phyloP scores from a whole-genome alignment of 2,797 vertebrate species.

The Antrozous pallidus region DNA sequence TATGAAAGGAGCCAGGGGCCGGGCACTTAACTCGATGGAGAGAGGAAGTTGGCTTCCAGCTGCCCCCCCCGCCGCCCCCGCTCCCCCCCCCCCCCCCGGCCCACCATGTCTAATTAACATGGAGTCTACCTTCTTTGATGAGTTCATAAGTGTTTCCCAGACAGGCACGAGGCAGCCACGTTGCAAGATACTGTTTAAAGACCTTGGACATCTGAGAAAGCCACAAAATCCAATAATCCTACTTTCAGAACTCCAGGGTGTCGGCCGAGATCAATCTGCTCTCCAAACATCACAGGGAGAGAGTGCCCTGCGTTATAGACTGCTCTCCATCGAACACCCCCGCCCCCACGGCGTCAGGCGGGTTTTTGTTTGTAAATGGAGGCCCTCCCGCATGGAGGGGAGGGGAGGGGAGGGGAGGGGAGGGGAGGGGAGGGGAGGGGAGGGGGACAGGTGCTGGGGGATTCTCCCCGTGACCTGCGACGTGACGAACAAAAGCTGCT shows the following conservation, averaged over 20 bases:
- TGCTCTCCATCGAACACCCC: slow-evolving; percentile 93
- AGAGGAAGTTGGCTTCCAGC: slow-evolving; percentile 80
- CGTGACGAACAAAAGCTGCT: slow-evolving; percentile 83
- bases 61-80: background rate
- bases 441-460: slow-evolving; percentile 90
- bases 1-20: slow-evolving; percentile 81
- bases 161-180: slow-evolving; percentile 94
- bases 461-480: slow-evolving; percentile 85
- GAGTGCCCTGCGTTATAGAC: slow-evolving; percentile 85
- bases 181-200: slow-evolving; percentile 98
- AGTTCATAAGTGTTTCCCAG: slow-evolving; percentile 97
- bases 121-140: slow-evolving; percentile 92
- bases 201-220: slow-evolving; percentile 99
- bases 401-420: too few species aligned
- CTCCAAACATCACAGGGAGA: slow-evolving; percentile 99
- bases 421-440: too few species aligned
- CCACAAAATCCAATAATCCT: slow-evolving; percentile 99
- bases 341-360: slow-evolving; percentile 93
- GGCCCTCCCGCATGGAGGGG: too few species aligned
- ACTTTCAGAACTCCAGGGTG: slow-evolving; percentile 97
- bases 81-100: background rate
- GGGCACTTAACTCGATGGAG: slow-evolving; percentile 85
- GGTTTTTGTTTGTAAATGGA: slow-evolving; percentile 78
- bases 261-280: slow-evolving; percentile 98
- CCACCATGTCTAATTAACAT: slow-evolving; percentile 88